Evolutionary conservation across 2,888 invertebrate species (phyloP), one percentile per base, ranked within the genome.

Genomic region (Nysson spinosus): DNA sequence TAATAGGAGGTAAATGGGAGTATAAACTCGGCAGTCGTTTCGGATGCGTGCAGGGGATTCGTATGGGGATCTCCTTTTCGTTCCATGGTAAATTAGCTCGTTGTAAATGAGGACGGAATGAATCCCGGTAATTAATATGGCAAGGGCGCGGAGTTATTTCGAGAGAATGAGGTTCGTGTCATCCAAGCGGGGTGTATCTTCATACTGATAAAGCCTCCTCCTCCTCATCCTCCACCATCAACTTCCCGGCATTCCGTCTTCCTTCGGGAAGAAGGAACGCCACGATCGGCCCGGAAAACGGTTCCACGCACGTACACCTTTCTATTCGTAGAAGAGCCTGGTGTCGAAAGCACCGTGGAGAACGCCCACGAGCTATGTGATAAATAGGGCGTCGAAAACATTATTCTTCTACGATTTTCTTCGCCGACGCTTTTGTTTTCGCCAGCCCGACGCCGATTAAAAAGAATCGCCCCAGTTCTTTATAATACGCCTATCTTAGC

Each of bases 51-150:
- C 34, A 54, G 55, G 68, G 66, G 64, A 51, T 51, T 30, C 54
- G 66, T 46, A 43, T 7, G 42, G 58, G 58, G 39, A 69, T 40
- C 64, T 58, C n/a, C n/a, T n/a, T n/a, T n/a, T n/a, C n/a, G n/a
- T n/a, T n/a, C 66, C 62, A 56, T 73, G 77, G 72, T 77, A 79
- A 78, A 80, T 80, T 80, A 79, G 76, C 75, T 63, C 64, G 74
- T 74, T 72, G 77, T 76, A 77, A 73, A 78, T 66, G 66, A 72
- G 74, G 64, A 69, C 68, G 79, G 73, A 77, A 70, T 70, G 78
- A 78, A 80, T 79, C 78, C 78, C 67, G 67, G 78, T 80, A 83
- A 83, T 82, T 83, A 83, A 82, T 83, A 82, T 72, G 64, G 75
- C 72, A 75, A 72, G 79, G 78, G 78, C 75, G 78, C 63, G 65